A percentile compares a stretch with the other conserved stretches of the same genome.
Conservation (phyloP, 2,888 invertebrate genomes). For the Leptinotarsa tumamoca region DNA sequence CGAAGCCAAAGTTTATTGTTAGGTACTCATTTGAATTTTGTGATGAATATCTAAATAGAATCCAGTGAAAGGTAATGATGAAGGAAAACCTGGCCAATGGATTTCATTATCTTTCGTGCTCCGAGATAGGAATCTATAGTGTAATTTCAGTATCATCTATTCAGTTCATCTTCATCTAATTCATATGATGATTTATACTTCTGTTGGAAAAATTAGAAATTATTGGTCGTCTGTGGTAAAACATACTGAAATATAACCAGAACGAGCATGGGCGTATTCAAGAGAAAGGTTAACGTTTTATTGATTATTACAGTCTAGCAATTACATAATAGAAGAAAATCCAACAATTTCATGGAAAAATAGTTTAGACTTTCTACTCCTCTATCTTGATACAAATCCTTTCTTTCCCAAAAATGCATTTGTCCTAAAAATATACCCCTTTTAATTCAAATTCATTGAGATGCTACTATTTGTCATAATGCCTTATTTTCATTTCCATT, state of each 20-base stretch:
- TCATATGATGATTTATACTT: not conserved
- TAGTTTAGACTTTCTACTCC: no score
- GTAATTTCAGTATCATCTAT: not conserved
- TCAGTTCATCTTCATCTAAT: not conserved
- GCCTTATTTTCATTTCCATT: no score
- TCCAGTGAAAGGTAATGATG: not conserved
- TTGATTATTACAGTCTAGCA: no score
- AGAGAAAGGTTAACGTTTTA: no score
- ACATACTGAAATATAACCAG: not conserved
- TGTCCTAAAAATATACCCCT: no score
- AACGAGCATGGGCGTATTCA: no score
- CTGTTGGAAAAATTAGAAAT: not conserved
- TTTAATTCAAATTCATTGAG: no score
- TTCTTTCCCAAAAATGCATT: no score
- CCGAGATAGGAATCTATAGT: not conserved
- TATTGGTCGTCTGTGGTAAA: not conserved
- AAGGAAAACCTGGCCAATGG: not conserved
- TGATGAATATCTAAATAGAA: constrained; percentile 1
- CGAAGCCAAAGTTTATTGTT: not conserved
- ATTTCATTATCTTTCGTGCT: constrained; percentile 1
- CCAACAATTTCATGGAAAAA: no score
- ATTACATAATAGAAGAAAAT: no score
- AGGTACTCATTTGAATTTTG: not conserved
- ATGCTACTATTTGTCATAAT: no score
- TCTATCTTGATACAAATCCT: no score